These are phyloP conservation scores for Epizoanthus ramosus DNA, from an alignment of 92 coral and sea anemone genomes.

Conservation along the genomic window DNA sequence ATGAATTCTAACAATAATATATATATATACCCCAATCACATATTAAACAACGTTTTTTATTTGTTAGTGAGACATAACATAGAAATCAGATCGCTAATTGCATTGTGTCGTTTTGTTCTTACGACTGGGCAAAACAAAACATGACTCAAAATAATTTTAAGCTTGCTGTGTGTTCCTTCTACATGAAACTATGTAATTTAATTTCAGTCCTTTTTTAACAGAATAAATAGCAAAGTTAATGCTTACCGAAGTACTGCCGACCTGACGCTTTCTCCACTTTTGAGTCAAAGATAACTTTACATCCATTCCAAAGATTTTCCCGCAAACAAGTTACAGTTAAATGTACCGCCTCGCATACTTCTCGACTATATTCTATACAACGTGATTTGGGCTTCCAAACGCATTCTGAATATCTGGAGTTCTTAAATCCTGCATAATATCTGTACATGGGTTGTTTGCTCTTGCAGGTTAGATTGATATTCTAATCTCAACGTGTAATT, in stretches of 20 bases:
- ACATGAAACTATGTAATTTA: neutral
- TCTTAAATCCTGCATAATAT: neutral
- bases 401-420: neutral
- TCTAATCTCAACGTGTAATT: conserved; percentile 11
- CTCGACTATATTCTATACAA: neutral
- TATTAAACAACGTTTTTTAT: neutral
- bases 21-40: neutral
- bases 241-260: conserved; percentile 7
- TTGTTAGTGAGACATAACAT: neutral
- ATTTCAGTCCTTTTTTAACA: neutral
- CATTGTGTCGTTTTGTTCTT: neutral
- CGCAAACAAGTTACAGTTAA: neutral
- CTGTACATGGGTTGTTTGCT: conserved; percentile 4
- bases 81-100: neutral
- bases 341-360: too few relatives aligned
- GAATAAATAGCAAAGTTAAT: neutral
- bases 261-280: neutral
- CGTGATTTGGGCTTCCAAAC: neutral
- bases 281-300: neutral
- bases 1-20: neutral
- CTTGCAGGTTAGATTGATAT: conserved; percentile 17
- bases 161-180: neutral
- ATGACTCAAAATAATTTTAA: neutral
- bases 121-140: neutral
- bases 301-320: conserved; percentile 15